These are phyloP conservation scores for Eucera pruinosa DNA, from an alignment of 2,888 invertebrate species.

Conservation along the genomic window DNA sequence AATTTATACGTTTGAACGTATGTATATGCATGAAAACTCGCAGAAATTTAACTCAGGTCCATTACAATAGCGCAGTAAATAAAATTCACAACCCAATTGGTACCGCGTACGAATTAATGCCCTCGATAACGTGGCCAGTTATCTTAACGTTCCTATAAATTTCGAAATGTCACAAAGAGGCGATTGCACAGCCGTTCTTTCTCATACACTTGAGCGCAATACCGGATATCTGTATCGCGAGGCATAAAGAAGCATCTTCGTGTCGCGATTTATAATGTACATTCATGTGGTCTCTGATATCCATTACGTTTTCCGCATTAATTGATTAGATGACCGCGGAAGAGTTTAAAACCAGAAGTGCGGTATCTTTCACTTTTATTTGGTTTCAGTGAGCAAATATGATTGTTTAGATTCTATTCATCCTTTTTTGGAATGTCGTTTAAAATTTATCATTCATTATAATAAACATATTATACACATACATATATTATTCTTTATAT, in stretches of 20 bases:
- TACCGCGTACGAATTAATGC: conserved; percentile 45
- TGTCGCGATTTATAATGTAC: conserved; percentile 31
- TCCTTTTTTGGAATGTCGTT: too few relatives aligned
- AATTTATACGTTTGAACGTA: too few relatives aligned
- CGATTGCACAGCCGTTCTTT: conserved; percentile 30
- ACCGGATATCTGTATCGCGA: conserved; percentile 43
- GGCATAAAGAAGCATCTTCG: conserved; percentile 42
- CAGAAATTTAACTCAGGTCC: background rate
- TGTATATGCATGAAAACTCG: background rate
- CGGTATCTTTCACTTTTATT: background rate
- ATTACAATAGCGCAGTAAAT: conserved; percentile 1
- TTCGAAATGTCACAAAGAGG: conserved; percentile 22
- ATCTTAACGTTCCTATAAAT: conserved; percentile 53
- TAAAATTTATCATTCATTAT: too few relatives aligned
- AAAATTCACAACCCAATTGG: conserved; percentile 35
- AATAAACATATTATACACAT: too few relatives aligned
- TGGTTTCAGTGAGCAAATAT: background rate
- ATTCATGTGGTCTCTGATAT: background rate
- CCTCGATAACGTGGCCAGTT: conserved; percentile 31
- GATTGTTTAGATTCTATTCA: too few relatives aligned
- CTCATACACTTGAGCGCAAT: conserved; percentile 14
- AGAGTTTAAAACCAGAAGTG: conserved; percentile 10
- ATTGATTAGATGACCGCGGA: conserved; percentile 33
- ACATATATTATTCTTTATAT: too few relatives aligned
- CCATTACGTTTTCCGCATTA: conserved; percentile 29